Percentiles rank a stretch among this genome's conserved stretches.
Evolutionary conservation across 2,888 invertebrate species (phyloP).

Genomic region (Heterodera filipjevi): DNA sequence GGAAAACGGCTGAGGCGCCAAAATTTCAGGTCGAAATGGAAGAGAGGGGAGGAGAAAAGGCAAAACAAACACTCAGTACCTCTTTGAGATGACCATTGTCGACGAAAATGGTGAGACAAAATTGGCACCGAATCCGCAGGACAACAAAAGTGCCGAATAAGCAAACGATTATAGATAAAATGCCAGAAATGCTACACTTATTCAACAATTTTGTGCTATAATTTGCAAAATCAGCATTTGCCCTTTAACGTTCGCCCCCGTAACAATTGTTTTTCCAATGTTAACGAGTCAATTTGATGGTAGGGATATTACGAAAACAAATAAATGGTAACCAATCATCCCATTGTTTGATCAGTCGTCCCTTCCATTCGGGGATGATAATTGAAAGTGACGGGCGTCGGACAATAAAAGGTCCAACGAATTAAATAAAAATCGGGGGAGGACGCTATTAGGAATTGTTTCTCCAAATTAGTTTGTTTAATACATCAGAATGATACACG

Average conservation of each 20-base stretch:
- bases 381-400: neutral
- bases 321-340: neutral
- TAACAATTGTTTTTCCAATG: neutral
- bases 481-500: too few species aligned
- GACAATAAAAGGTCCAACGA: neutral
- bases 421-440: neutral
- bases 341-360: neutral
- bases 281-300: too few species aligned
- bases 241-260: too few species aligned
- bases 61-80: constrained; percentile 12
- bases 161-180: neutral
- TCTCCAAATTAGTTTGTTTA: too few species aligned
- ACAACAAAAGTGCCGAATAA: neutral
- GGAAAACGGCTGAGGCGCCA: neutral
- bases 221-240: neutral
- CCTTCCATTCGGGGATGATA: neutral
- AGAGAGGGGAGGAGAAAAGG: neutral
- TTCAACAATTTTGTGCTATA: neutral
- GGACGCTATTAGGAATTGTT: too few species aligned
- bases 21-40: constrained; percentile 16
- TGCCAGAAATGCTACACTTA: neutral
- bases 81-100: constrained; percentile 19
- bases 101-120: constrained; percentile 27
- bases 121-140: neutral
- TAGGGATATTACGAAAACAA: neutral